Conservation (phyloP, 2,888 invertebrate species). For the Callimorpha dominula region DNA sequence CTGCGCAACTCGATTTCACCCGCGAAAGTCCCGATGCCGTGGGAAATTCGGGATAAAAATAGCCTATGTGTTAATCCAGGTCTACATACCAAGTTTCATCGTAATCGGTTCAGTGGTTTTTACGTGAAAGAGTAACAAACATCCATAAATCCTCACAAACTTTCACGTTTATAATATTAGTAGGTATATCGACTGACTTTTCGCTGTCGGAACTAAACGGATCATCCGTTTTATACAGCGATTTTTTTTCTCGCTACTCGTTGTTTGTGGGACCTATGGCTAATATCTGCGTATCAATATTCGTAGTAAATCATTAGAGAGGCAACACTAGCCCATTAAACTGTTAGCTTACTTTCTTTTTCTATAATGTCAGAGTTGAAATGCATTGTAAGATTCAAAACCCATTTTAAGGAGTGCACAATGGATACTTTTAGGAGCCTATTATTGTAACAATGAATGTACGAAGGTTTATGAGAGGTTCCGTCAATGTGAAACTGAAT, state of each 20-base stretch:
- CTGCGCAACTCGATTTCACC: no score
- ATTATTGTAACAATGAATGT: constrained; percentile 11
- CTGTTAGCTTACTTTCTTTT: constrained; percentile 39
- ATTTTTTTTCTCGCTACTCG: neutral
- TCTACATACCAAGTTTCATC: no score
- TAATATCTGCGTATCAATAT: constrained; percentile 41
- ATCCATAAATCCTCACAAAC: no score
- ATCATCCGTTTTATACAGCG: no score
- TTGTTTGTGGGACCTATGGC: constrained; percentile 2
- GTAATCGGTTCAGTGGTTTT: no score
- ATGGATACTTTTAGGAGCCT: constrained; percentile 19
- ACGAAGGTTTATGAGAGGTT: neutral
- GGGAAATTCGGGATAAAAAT: no score
- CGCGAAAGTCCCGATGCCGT: no score
- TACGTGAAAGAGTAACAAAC: no score
- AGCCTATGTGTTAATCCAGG: no score
- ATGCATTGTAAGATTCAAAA: constrained; percentile 18
- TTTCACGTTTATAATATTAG: no score
- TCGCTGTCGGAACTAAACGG: no score
- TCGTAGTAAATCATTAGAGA: constrained; percentile 48
- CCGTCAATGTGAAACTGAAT: neutral
- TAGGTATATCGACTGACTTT: no score
- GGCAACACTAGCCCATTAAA: constrained; percentile 29
- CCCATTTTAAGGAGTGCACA: constrained; percentile 24
- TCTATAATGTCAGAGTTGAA: constrained; percentile 41